Conservation (phyloP, 2,797 vertebrate genomes). For the Hybognathus amarus region DNA sequence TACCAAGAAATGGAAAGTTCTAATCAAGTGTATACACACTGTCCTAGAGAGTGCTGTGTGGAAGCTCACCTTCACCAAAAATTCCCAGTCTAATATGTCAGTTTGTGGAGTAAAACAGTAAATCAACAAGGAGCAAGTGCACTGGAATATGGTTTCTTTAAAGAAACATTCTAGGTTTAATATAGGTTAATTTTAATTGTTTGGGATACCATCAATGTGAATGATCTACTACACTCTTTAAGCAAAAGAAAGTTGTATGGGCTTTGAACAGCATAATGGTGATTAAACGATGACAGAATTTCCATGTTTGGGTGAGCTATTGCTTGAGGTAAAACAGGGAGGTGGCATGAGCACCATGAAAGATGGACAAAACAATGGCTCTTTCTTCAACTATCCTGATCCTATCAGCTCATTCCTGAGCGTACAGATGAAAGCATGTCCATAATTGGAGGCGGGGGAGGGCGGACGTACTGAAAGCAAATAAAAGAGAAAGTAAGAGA, state of each 20-base stretch:
- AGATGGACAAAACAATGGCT: constrained; percentile 70
- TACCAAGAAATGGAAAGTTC: constrained; percentile 3
- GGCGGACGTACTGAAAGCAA: constrained; percentile 52
- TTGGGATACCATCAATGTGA: not conserved
- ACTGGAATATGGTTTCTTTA: not conserved
- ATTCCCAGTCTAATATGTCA: not conserved
- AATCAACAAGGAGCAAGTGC: not conserved
- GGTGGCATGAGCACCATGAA: not conserved
- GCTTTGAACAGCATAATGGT: not conserved
- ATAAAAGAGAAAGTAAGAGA: constrained; percentile 67
- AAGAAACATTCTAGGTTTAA: not conserved
- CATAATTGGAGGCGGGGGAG: constrained; percentile 73
- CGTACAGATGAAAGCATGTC: constrained; percentile 78
- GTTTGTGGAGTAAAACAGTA: constrained; percentile 3
- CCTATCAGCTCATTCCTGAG: constrained; percentile 81
- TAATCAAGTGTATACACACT: constrained; percentile 7
- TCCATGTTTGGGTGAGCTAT: not conserved
- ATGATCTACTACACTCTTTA: not conserved
- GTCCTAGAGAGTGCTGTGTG: constrained; percentile 8
- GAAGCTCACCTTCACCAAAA: not conserved
- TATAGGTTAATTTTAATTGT: not conserved
- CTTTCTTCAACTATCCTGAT: constrained; percentile 82
- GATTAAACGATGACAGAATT: not conserved
- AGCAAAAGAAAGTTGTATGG: not conserved
- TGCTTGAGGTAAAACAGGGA: constrained; percentile 27